Percentiles rank a stretch among this genome's conserved stretches.
Conservation (phyloP, 2,888 invertebrate genomes). For the Parascotia fuliginaria region DNA sequence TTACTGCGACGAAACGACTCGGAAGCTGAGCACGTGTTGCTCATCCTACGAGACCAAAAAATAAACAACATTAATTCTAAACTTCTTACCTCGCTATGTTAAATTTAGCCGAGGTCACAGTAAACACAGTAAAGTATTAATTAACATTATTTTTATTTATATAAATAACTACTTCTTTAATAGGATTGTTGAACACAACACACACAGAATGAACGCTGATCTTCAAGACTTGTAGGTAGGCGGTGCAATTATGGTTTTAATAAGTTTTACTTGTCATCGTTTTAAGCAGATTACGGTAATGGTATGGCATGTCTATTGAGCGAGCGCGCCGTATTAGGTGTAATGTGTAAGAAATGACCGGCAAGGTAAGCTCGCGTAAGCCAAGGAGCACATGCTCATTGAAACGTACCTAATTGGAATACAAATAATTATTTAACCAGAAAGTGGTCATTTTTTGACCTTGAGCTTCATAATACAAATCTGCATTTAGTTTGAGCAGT, state of each 20-base stretch:
- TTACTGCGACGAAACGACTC: constrained; percentile 69
- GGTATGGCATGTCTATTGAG: constrained; percentile 44
- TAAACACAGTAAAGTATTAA: too few relatives aligned
- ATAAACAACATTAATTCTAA: constrained; percentile 46
- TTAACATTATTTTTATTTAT: too few relatives aligned
- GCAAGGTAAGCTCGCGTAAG: constrained; percentile 74
- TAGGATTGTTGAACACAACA: too few relatives aligned
- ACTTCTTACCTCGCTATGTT: constrained; percentile 12
- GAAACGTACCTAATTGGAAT: constrained; percentile 24
- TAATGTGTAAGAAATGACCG: constrained; percentile 59
- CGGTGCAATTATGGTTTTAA: constrained; percentile 21
- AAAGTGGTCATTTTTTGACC: neutral
- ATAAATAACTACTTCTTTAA: too few relatives aligned
- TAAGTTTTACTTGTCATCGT: constrained; percentile 43
- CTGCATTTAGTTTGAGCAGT: too few relatives aligned
- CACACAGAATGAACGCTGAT: too few relatives aligned
- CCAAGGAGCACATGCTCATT: constrained; percentile 52
- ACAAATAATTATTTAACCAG: neutral
- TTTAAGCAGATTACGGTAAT: constrained; percentile 44
- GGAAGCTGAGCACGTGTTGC: constrained; percentile 75
- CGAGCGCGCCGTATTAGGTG: constrained; percentile 55
- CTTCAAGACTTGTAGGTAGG: too few relatives aligned
- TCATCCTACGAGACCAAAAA: constrained; percentile 58
- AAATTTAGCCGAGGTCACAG: too few relatives aligned
- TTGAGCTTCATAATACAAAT: too few relatives aligned